Evolutionary conservation across 2,888 invertebrate genomes (phyloP), one percentile per base, ranked within the genome.

Genomic region (Lasioglossum morio): DNA sequence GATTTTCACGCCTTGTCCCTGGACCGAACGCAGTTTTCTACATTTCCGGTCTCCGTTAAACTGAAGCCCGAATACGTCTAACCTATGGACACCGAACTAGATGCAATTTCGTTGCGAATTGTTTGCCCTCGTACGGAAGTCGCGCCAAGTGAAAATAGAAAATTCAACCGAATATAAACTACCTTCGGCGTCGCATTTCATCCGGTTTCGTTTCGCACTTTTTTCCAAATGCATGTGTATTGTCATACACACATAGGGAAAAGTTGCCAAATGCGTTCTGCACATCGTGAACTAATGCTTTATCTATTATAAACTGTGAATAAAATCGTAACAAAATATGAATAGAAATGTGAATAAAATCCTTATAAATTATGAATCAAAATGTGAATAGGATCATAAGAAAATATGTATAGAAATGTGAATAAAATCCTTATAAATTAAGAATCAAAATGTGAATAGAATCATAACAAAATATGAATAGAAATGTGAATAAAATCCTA

Each of bases 31-130:
- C 66, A 73, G 46, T 73, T 69, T 73, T 69, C 73, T 66, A 83
- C 77, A 83, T 77, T 83, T 40, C 19, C 14, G 66, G 66, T 57
- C 43, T 23, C 37, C 16, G 72, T 43, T 66, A 74, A 84, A 84
- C 57, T 48, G 66, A 23, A 19, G n/a, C n/a, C 12, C 3, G n/a
- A 34, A 43, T 30, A 23, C 76, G 23, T 66, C 72, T 23, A 77
- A 84, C 19, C 81, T 75, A 27, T 8, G 14, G 57, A 60, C 74
- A 81, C 70, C 37, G 34, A 72, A 46, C 40, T 46, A 37, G 66
- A 72, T 7, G 30, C 40, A 40, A 63, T 72, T 72, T 81, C 37
- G 48, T 73, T n/a, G 40, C n/a, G 60, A 80, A 57, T 27, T 40
- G 57, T 40, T 73, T 73, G 43, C 46, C 27, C 27, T n/a, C 19